A percentile compares a stretch with the other conserved stretches of the same genome.
Conservation (phyloP, 2,888 invertebrate species). For the Stenurella melanura region DNA sequence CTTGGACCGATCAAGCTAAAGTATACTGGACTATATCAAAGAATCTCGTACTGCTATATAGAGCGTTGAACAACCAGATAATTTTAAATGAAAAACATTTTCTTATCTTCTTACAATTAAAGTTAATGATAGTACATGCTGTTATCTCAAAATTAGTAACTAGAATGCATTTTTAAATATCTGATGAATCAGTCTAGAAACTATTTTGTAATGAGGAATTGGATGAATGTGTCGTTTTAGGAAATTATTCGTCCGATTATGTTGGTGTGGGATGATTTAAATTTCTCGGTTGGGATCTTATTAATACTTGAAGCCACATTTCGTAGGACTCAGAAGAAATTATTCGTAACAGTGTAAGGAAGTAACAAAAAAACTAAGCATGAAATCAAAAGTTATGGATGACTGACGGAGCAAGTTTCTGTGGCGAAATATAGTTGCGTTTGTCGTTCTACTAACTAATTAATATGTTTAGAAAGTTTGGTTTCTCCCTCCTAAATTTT, state of each 20-base stretch:
- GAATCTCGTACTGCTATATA: too few relatives aligned
- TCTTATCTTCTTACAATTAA: not conserved
- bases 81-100: not conserved
- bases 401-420: not conserved
- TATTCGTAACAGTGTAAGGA: not conserved
- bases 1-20: too few relatives aligned
- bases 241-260: not conserved
- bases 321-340: not conserved
- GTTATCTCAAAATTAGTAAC: not conserved
- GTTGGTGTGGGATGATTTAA: not conserved
- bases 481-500: too few relatives aligned
- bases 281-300: not conserved
- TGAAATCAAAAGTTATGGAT: constrained; percentile 7
- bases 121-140: not conserved
- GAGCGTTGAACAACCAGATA: not conserved
- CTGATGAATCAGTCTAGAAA: not conserved
- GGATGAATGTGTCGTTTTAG: not conserved
- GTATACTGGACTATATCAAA: too few relatives aligned
- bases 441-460: not conserved
- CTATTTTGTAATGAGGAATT: not conserved
- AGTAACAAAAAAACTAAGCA: not conserved
- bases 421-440: constrained; percentile 4
- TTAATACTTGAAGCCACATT: not conserved
- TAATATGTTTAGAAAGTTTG: constrained; percentile 3
- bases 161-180: not conserved